Evolutionary conservation across 1,140 invertebrate species (phyloP), one percentile per base, ranked within the genome.

Genomic region (Cepaea nemoralis): DNA sequence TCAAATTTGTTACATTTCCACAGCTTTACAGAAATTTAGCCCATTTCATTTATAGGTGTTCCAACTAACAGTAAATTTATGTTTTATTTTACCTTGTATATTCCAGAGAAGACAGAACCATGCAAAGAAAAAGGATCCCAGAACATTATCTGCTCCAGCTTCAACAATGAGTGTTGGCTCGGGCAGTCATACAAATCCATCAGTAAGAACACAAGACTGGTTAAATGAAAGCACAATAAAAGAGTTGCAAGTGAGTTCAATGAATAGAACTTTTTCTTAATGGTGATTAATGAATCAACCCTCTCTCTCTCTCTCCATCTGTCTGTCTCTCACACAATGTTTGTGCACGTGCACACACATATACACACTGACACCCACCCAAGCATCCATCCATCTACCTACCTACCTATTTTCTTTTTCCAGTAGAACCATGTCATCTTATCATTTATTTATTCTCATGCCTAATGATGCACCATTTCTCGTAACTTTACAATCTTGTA

Each of bases 181-280:
- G 35, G 80, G 83, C 66, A 80, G 82, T 67, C 77, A 86, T 0
- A 83, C 86, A 37, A 80, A 70, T 50, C 84, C 86, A 22, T 82
- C 83, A 5, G 74, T 85, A 80, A 87, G 82, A 80, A 63, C 86
- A n/a, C 85, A 88, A 76, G 77, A 86, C 42, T 88, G 87, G 87
- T 50, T 88, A 0, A 86, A 83, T 84, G 76, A 84, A 48, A 87
- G 85, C 76, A 83, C 85, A 80, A 81, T 88, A 22, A 83, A 84
- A 82, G 75, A 83, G 12, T 55, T 88, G 22, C 87, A 88, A 83
- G 87, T 88, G 78, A 55, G 81, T 82, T 5, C n/a, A 78, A 70
- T 39, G 40, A 22, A 55, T 22, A 55, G n/a, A 55, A 5, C 50
- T 22, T 10, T 16, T 10, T 45, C 16, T 6, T 45, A 10, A 10